Base-by-base conservation (phyloP, 2,113 vertebrate species). In the Cebus imitator region DNA sequence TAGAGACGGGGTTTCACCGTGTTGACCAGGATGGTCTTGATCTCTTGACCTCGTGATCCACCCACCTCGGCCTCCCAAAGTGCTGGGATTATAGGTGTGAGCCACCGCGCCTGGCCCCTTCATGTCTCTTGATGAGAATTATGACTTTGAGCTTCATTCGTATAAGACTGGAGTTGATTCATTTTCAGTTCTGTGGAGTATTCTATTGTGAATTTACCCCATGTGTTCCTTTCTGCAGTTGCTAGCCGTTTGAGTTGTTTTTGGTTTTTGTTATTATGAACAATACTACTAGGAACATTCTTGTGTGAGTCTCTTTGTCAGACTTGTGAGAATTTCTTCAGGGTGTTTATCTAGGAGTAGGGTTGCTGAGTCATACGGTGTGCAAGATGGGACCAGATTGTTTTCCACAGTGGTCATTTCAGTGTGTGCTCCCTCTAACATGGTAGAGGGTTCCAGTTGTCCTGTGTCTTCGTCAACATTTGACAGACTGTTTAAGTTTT, bases 401-500 rank as follows among this genome's bases (percentile, higher is more conserved):
- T 85, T 92, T 92, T 55, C 55, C 81, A 61, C 25, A 43, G 48
- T 72, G 64, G 40, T 61, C 17, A 21, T 86, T 68, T 81, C 57
- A 10, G 5, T 48, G 50, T 52, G 17, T 8, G 25, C 37, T 80
- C 72, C 50, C 64, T 81, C 58, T 12, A 48, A 72, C 66, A 32
- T 13, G 48, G 43, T 58, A 50, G 52, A 11, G 5, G 16, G 5
- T 57, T 91, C 66, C 66, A 55, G 57, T 94, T 96, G 78, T 80
- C 64, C 64, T 66, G 40, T 50, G 17, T 75, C 57, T 75, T 91
- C 14, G 40, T 95, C 93, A 66, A 16, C 37, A n/a, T 72, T 87
- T 91, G 90, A 78, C 70, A 96, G 76, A 23, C 25, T 84, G 75
- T 93, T 93, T 94, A 84, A 80, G 43, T 72, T 96, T n/a, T 94